phyloP scores from a whole-genome alignment of 2,888 invertebrate species.

The Ptychoptera contaminata region DNA sequence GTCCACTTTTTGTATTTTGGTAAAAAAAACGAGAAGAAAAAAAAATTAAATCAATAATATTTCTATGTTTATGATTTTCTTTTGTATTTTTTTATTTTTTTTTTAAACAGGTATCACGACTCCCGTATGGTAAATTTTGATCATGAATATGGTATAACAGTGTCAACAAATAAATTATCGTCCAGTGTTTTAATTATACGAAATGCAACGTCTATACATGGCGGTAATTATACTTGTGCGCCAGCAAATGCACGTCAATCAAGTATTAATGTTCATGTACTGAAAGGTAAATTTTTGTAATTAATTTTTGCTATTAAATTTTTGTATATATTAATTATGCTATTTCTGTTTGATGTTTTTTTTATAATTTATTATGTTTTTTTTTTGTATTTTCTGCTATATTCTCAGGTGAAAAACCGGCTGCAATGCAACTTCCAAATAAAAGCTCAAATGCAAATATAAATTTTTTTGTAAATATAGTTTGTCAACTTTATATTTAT shows the following conservation, averaged over 20 bases:
- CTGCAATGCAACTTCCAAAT: conserved; percentile 59
- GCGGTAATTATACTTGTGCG: conserved; percentile 57
- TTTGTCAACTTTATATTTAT: too few relatives aligned
- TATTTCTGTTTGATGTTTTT: too few relatives aligned
- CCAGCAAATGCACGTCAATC: conserved; percentile 57
- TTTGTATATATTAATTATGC: too few relatives aligned
- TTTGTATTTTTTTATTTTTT: conserved; percentile 1
- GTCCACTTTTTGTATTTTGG: conserved; percentile 14
- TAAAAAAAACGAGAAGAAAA: conserved; percentile 6
- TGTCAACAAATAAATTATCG: conserved; percentile 37
- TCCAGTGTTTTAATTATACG: conserved; percentile 46
- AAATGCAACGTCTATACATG: conserved; percentile 36
- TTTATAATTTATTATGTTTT: not conserved
- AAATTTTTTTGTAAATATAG: not conserved
- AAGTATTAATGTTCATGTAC: conserved; percentile 49
- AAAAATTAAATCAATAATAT: not conserved
- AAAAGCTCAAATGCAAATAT: conserved; percentile 19
- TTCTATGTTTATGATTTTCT: not conserved
- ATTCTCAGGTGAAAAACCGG: conserved; percentile 51
- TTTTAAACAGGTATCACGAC: conserved; percentile 45
- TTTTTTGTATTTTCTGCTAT: conserved; percentile 2
- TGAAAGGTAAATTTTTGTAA: too few relatives aligned
- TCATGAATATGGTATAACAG: conserved; percentile 42
- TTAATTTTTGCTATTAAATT: too few relatives aligned
- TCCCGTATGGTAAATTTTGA: conserved; percentile 67